Evolutionary conservation across 2,113 vertebrate species (phyloP).

Genomic region (Aix galericulata): DNA sequence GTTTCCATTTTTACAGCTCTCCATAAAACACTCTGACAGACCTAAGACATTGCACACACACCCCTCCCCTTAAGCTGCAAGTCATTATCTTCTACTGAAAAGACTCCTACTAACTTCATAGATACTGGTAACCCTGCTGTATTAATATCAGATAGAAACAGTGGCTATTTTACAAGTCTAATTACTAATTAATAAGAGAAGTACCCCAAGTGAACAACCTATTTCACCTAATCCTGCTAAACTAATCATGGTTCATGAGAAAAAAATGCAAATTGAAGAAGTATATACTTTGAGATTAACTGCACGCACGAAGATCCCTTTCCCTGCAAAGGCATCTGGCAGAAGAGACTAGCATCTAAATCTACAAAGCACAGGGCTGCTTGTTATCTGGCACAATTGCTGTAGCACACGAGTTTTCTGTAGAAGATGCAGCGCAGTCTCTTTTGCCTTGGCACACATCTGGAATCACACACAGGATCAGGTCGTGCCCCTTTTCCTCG

Average conservation of each 20-base stretch:
- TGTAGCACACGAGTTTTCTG: not conserved
- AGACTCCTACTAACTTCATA: not conserved
- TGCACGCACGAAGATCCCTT: not conserved
- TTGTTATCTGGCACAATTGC: not conserved
- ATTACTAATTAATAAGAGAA: not conserved
- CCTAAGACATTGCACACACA: not conserved
- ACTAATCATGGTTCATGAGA: not conserved
- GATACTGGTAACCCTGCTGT: fast-evolving
- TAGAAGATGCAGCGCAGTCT: not conserved
- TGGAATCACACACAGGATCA: no score
- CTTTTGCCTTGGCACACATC: not conserved
- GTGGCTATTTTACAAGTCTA: not conserved
- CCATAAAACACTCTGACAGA: not conserved
- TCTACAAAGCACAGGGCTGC: not conserved
- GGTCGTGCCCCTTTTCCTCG: no score
- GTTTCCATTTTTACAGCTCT: not conserved
- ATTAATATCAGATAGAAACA: not conserved
- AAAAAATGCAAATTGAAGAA: not conserved
- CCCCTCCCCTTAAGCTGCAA: not conserved
- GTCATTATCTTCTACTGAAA: not conserved
- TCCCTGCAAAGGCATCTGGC: not conserved
- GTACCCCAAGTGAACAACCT: not conserved
- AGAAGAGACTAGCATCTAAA: not conserved
- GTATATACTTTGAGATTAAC: not conserved
- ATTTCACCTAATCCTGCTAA: not conserved